Evolutionary conservation across 2,888 invertebrate species (phyloP).

Genomic region (Crioceris asparagi): DNA sequence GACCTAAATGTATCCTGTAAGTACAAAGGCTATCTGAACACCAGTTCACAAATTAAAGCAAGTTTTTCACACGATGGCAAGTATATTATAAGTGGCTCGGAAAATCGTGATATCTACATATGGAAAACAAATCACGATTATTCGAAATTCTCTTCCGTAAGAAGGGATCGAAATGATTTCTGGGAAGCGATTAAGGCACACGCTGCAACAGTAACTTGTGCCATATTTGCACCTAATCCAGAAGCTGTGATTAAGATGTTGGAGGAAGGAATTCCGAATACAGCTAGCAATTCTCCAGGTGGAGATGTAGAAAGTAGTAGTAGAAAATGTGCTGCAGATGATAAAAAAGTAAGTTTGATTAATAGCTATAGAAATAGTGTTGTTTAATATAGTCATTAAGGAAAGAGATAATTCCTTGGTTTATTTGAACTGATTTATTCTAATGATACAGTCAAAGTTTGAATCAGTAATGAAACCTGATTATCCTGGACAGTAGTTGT

Average conservation of each 20-base stretch:
- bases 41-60: conserved; percentile 94
- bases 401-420: too few species aligned
- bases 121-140: conserved; percentile 98
- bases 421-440: too few species aligned
- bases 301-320: too few species aligned
- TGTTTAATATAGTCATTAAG: too few species aligned
- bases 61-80: conserved; percentile 96
- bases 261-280: conserved; percentile 43
- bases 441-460: too few species aligned
- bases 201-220: conserved; percentile 92
- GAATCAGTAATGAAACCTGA: too few species aligned
- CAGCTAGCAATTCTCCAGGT: too few species aligned
- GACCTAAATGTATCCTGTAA: too few species aligned
- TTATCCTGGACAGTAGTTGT: too few species aligned
- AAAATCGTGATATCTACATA: conserved; percentile 94
- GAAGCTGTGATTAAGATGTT: conserved; percentile 74
- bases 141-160: conserved; percentile 81
- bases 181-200: conserved; percentile 97
- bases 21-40: conserved; percentile 72
- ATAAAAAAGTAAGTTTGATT: too few species aligned
- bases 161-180: conserved; percentile 91
- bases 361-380: too few species aligned
- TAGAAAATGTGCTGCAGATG: too few species aligned
- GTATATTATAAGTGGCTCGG: conserved; percentile 94
- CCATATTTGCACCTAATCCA: conserved; percentile 95